Evolutionary conservation across 1,140 invertebrate species (phyloP).

Genomic region (Lucilia cuprina): DNA sequence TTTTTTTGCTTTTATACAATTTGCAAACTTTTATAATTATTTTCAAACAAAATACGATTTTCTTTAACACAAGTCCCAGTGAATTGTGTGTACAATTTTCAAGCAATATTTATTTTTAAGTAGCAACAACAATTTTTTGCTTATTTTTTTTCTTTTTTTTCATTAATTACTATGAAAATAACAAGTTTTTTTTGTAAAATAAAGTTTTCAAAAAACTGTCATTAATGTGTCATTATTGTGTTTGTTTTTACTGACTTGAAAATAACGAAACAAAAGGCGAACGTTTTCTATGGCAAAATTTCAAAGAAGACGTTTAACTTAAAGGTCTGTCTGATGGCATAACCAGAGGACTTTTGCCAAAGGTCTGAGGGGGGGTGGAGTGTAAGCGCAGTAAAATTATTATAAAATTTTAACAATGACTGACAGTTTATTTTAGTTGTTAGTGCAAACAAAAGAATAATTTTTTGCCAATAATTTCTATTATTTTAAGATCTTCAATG

Average conservation of each 20-base stretch:
- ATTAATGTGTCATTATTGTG: not conserved
- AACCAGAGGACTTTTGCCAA: not conserved
- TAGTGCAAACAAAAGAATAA: too few relatives aligned
- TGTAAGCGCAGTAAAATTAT: not conserved
- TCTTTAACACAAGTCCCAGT: not conserved
- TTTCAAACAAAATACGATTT: not conserved
- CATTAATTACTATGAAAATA: not conserved
- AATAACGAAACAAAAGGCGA: not conserved
- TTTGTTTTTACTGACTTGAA: not conserved
- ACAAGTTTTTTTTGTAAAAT: not conserved
- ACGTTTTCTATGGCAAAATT: not conserved
- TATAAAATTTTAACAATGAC: not conserved
- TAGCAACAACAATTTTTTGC: not conserved
- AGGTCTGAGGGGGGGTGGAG: too few relatives aligned
- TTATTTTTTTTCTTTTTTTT: not conserved
- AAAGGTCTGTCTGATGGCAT: not conserved
- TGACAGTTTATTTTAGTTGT: not conserved
- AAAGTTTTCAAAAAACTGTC: not conserved
- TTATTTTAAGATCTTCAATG: too few relatives aligned
- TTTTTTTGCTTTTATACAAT: not conserved
- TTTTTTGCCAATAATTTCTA: too few relatives aligned
- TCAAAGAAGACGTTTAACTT: too few relatives aligned
- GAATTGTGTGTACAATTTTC: not conserved
- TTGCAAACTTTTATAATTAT: not conserved
- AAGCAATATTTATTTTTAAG: too few relatives aligned